Evolutionary conservation across 1,140 invertebrate genomes (phyloP).

Genomic region (Oedothorax gibbosus): DNA sequence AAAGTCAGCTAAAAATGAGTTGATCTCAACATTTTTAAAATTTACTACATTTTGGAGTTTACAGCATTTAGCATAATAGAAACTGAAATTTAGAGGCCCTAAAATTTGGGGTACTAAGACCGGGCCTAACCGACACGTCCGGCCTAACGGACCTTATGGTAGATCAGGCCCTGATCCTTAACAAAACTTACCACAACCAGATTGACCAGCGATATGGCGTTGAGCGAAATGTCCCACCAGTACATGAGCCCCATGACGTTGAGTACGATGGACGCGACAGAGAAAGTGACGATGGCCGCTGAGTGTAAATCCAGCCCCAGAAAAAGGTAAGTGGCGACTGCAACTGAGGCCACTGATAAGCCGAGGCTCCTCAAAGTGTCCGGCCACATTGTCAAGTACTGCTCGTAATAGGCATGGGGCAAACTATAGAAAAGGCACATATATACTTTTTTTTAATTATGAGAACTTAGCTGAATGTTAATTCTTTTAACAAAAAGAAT

Average conservation of each 20-base stretch:
- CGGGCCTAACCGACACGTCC: too few relatives aligned
- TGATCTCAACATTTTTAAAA: too few relatives aligned
- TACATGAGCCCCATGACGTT: slow-evolving; percentile 74
- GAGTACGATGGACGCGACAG: slow-evolving; percentile 71
- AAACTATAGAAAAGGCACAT: slow-evolving; percentile 25
- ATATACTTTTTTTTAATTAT: too few relatives aligned
- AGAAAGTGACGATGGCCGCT: slow-evolving; percentile 71
- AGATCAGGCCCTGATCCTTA: too few relatives aligned
- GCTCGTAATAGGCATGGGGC: slow-evolving; percentile 75
- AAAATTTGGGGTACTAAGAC: too few relatives aligned
- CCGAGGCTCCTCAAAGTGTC: slow-evolving; percentile 70
- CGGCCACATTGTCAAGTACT: slow-evolving; percentile 72
- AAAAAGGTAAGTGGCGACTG: slow-evolving; percentile 71
- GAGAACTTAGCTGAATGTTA: too few relatives aligned
- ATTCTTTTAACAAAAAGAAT: too few relatives aligned
- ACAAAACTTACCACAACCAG: slow-evolving; percentile 73
- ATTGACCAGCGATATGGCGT: slow-evolving; percentile 75
- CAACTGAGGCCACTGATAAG: slow-evolving; percentile 71
- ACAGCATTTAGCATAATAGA: too few relatives aligned
- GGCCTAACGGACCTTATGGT: too few relatives aligned
- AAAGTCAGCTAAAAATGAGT: too few relatives aligned
- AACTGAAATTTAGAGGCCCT: too few relatives aligned
- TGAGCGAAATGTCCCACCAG: slow-evolving; percentile 73
- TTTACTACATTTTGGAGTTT: too few relatives aligned
- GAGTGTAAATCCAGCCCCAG: slow-evolving; percentile 73